phyloP scores from a whole-genome alignment of 2,113 vertebrate species.

The Brachirus orientalis region DNA sequence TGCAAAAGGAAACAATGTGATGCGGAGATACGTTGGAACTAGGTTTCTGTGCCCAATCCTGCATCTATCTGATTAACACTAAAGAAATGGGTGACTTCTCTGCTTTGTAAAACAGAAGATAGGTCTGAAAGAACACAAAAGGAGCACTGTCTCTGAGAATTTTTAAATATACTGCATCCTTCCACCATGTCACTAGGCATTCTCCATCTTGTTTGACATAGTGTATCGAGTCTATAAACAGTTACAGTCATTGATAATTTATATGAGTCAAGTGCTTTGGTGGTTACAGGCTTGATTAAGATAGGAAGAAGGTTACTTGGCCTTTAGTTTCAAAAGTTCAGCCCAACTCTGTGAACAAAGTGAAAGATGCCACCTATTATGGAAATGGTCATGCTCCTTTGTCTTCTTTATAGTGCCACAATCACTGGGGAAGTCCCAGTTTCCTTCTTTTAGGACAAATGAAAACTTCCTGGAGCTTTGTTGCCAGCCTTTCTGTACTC shows the following conservation, averaged over 20 bases:
- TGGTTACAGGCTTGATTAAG: slow-evolving; percentile 45
- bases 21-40: too few species aligned
- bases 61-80: too few species aligned
- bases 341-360: slow-evolving; percentile 26
- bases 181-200: slow-evolving; percentile 16
- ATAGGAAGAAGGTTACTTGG: slow-evolving; percentile 8
- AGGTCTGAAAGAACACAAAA: too few species aligned
- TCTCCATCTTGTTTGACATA: slow-evolving; percentile 34
- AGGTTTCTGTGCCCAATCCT: too few species aligned
- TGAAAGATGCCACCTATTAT: slow-evolving; percentile 35
- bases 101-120: too few species aligned
- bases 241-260: slow-evolving; percentile 51
- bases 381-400: slow-evolving; percentile 46
- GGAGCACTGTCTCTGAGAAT: too few species aligned
- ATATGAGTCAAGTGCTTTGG: slow-evolving; percentile 42
- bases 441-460: slow-evolving; percentile 62
- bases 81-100: too few species aligned
- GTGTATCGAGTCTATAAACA: slow-evolving; percentile 30
- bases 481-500: slow-evolving; percentile 59
- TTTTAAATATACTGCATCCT: too few species aligned
- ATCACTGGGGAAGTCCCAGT: slow-evolving; percentile 63
- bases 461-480: slow-evolving; percentile 67
- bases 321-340: slow-evolving; percentile 7
- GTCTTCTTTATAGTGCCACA: slow-evolving; percentile 32
- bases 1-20: too few species aligned